phyloP scores from a whole-genome alignment of 2,888 invertebrate genomes.

The Anthoptus insignis region DNA sequence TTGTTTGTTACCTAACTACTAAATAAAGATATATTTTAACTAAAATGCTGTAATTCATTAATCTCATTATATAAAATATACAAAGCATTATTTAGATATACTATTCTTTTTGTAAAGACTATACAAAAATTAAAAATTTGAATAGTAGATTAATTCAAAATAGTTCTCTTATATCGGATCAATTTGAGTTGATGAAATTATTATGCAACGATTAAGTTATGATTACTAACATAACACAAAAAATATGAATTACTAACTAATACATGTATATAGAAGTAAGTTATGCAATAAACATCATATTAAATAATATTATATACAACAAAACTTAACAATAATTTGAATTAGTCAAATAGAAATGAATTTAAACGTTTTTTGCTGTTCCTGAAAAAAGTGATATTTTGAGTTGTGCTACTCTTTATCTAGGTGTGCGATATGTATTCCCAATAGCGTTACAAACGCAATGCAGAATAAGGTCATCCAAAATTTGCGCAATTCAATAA shows the following conservation, averaged over 20 bases:
- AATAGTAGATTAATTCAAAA: background rate
- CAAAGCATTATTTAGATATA: too few relatives aligned
- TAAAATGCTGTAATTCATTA: too few relatives aligned
- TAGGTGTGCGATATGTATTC: conserved; percentile 5
- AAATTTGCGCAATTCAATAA: too few relatives aligned
- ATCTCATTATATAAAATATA: too few relatives aligned
- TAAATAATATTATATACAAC: background rate
- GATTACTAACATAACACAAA: background rate
- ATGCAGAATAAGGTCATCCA: too few relatives aligned
- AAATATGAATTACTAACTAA: background rate
- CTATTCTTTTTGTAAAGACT: too few relatives aligned
- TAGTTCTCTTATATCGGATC: background rate
- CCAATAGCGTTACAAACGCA: too few relatives aligned
- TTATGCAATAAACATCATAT: background rate
- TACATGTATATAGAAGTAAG: background rate
- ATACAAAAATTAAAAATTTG: too few relatives aligned
- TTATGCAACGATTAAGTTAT: background rate
- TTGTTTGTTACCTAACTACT: too few relatives aligned
- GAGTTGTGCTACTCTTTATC: conserved; percentile 5
- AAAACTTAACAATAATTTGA: background rate
- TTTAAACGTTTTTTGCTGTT: conserved; percentile 1
- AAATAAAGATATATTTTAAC: too few relatives aligned
- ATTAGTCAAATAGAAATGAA: background rate
- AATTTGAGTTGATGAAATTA: background rate
- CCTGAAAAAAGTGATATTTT: conserved; percentile 9